phyloP scores from a whole-genome alignment of 2,113 vertebrate genomes.

The Gobio gobio region DNA sequence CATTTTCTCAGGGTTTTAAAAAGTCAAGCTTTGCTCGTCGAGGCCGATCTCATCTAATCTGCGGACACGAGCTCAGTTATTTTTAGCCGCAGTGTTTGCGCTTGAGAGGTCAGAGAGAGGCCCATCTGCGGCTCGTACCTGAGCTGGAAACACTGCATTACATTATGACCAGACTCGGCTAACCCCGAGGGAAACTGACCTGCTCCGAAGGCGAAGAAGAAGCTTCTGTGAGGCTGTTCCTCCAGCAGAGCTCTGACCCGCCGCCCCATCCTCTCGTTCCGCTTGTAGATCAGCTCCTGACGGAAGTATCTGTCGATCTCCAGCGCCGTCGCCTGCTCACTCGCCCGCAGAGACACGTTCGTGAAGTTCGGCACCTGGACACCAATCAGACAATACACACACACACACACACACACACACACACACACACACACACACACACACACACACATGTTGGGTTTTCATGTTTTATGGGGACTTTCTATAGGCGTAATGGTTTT shows the following conservation, averaged over 20 bases:
- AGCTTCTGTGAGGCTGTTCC: slow-evolving; percentile 84
- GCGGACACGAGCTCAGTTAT: not conserved
- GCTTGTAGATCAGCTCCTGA: slow-evolving; percentile 87
- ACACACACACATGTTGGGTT: no score
- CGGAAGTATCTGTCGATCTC: slow-evolving; percentile 89
- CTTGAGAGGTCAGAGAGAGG: not conserved
- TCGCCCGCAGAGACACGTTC: slow-evolving; percentile 82
- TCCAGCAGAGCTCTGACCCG: slow-evolving; percentile 82
- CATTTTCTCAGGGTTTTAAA: not conserved
- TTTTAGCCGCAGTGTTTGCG: not conserved
- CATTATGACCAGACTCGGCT: not conserved
- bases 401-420: no score
- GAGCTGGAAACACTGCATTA: not conserved
- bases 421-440: no score
- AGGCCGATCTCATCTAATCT: not conserved
- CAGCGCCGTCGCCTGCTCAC: slow-evolving; percentile 82
- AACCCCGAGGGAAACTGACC: slow-evolving; percentile 70
- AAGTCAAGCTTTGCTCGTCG: not conserved
- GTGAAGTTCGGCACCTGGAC: slow-evolving; percentile 86
- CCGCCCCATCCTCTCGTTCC: slow-evolving; percentile 86
- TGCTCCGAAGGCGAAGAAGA: slow-evolving; percentile 93
- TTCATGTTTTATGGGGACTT: no score
- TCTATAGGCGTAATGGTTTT: no score
- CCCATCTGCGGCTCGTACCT: not conserved
- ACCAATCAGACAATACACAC: no score